Evolutionary conservation across 2,113 vertebrate species (phyloP), one percentile per base, ranked within the genome.

Genomic region (Bothrops jararaca): DNA sequence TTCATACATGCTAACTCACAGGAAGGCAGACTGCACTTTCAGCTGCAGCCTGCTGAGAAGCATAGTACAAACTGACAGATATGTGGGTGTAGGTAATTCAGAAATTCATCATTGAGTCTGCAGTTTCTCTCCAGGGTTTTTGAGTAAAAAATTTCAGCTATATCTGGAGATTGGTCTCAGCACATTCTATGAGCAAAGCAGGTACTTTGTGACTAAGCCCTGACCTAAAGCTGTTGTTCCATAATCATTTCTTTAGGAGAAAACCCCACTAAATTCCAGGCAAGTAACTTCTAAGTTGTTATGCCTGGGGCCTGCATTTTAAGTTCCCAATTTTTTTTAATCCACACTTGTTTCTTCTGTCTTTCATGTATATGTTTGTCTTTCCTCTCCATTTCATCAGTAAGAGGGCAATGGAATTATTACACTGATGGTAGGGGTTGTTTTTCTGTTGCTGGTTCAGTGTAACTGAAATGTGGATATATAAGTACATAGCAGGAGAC

Each of bases 381-480:
- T 69, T 34, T 89, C 18, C n/a, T 42, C 15, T 11, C 39, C 0
- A 8, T 29, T 92, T 90, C 92, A 95, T 85, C 57, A 91, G 34
- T 0, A 1, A 60, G 93, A 85, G 22, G 91, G 58, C 48, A 92
- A 95, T 95, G 24, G 53, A 93, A 64, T 1, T 2, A 22, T 1
- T 0, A 8, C 53, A 48, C 22, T 89, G 93, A 85, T 22, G 29
- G 90, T 86, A 91, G 24, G 87, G 4, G 85, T 53, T 69, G 94
- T 91, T 50, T 69, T 74, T 56, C 10, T 58, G 29, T 2, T 90
- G 56, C 56, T 92, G n/a, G 93, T 93, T 94, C 11, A 34, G 53
- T 64, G 54, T 60, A 96, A 93, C 2, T 91, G 89, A 95, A 95
- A 57, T 34, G 54, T 90, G 53, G 23, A 48, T 89, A 91, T 94